Percentiles rank a stretch among this genome's conserved stretches.
phyloP scores from a whole-genome alignment of 2,888 invertebrate genomes.

The Hyppa rectilinea region DNA sequence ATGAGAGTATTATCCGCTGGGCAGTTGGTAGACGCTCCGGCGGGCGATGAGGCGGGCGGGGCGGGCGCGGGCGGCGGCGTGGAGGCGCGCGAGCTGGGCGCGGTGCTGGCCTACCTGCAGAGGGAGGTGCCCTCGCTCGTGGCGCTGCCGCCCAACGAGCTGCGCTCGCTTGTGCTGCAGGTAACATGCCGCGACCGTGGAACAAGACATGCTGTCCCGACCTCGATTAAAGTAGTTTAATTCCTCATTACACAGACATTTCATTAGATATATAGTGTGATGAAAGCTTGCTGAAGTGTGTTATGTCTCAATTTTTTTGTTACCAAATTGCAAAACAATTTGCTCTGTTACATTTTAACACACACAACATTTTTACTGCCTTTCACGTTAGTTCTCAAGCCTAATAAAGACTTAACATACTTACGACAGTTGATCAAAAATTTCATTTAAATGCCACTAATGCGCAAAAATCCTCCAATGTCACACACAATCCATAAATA shows the following conservation, averaged over 20 bases:
- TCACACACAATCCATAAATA: not conserved
- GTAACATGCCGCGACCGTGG: conserved; percentile 67
- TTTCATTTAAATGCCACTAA: not conserved
- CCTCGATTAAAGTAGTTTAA: not conserved
- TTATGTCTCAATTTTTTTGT: not conserved
- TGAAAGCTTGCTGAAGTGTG: not conserved
- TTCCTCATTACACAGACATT: not conserved
- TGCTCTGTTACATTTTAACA: not conserved
- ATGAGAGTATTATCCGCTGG: not conserved
- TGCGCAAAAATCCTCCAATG: not conserved
- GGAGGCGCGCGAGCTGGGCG: conserved; percentile 90
- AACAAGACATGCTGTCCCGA: not conserved
- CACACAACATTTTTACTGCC: not conserved
- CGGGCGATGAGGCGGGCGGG: conserved; percentile 85
- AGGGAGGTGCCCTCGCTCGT: conserved; percentile 89
- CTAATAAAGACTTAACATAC: not conserved
- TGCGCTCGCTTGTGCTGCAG: conserved; percentile 88
- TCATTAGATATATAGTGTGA: not conserved
- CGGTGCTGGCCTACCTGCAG: conserved; percentile 91
- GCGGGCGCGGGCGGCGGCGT: conserved; percentile 66
- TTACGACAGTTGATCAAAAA: not conserved
- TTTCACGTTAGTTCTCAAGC: not conserved
- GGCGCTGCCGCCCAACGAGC: conserved; percentile 88
- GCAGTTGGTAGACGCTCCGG: conserved; percentile 61
- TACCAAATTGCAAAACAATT: not conserved